Conservation (phyloP, 2,113 vertebrate species). For the Ornithorhynchus anatinus region DNA sequence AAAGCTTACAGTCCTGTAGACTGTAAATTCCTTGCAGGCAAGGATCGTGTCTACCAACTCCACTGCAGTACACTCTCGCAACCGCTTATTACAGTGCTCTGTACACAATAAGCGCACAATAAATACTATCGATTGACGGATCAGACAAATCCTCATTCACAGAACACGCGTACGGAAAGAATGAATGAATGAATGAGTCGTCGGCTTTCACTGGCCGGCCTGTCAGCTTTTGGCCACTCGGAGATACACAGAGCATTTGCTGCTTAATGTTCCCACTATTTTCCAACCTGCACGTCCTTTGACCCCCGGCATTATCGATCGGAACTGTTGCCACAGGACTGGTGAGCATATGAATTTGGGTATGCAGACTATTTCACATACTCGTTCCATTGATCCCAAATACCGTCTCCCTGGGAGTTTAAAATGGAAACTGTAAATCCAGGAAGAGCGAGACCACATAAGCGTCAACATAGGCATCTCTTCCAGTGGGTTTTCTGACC, state of each 20-base stretch:
- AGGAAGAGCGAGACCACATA: slow-evolving; percentile 21
- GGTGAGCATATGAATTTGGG: slow-evolving; percentile 13
- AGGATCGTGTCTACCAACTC: too few relatives aligned
- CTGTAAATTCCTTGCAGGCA: too few relatives aligned
- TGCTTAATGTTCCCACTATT: slow-evolving; percentile 36
- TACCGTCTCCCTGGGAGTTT: slow-evolving; percentile 16
- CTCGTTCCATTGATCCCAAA: slow-evolving; percentile 28
- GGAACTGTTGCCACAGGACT: slow-evolving; percentile 26
- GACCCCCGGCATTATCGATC: slow-evolving; percentile 43
- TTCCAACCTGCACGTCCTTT: slow-evolving; percentile 19
- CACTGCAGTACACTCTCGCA: too few relatives aligned
- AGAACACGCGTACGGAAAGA: too few relatives aligned
- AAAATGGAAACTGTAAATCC: slow-evolving; percentile 25
- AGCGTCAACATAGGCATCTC: slow-evolving; percentile 29
- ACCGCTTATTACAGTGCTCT: too few relatives aligned
- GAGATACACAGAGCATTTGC: slow-evolving; percentile 18
- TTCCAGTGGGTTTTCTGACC: slow-evolving; percentile 37
- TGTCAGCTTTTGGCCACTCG: not conserved
- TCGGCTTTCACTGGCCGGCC: not conserved
- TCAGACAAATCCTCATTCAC: too few relatives aligned
- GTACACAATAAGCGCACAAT: too few relatives aligned
- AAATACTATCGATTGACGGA: too few relatives aligned
- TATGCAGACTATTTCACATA: slow-evolving; percentile 22
- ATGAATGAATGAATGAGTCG: not conserved
- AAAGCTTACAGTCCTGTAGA: too few relatives aligned